phyloP scores from a whole-genome alignment of 2,888 invertebrate genomes.

The Agrotis ipsilon region DNA sequence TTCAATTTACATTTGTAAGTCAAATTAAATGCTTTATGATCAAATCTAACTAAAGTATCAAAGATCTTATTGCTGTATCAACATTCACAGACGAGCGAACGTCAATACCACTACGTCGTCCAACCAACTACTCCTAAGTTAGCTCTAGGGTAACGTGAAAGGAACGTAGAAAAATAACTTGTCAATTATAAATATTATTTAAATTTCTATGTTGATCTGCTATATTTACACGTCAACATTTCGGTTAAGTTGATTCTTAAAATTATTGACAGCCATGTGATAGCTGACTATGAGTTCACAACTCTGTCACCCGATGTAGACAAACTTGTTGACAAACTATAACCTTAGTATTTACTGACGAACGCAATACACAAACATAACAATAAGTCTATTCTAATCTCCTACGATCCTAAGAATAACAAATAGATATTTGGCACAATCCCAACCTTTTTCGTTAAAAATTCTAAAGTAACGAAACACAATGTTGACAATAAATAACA shows the following conservation, averaged over 20 bases:
- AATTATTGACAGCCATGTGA: conserved; percentile 91
- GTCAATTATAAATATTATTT: conserved; percentile 88
- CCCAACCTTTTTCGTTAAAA: conserved; percentile 49
- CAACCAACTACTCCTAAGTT: conserved; percentile 66
- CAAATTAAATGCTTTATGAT: conserved; percentile 57
- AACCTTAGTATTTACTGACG: conserved; percentile 54
- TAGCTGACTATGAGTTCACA: conserved; percentile 90
- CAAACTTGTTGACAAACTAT: conserved; percentile 78
- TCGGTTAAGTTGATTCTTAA: conserved; percentile 88
- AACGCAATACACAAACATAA: conserved; percentile 50
- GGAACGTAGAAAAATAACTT: conserved; percentile 90
- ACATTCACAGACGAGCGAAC: conserved; percentile 70
- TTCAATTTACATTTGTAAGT: conserved; percentile 73
- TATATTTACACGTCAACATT: conserved; percentile 91
- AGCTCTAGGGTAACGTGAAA: conserved; percentile 82
- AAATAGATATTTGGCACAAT: conserved; percentile 56
- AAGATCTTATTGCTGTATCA: conserved; percentile 73
- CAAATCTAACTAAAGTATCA: conserved; percentile 53
- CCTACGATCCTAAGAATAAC: conserved; percentile 49
- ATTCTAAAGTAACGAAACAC: conserved; percentile 53
- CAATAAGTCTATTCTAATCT: conserved; percentile 46
- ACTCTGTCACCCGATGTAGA: conserved; percentile 86
- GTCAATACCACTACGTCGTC: conserved; percentile 64
- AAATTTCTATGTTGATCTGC: conserved; percentile 89
- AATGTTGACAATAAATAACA: conserved; percentile 72